These are phyloP conservation scores for Drosophila meridiana DNA, from an alignment of 2,888 invertebrate species.

Conservation along the genomic window DNA sequence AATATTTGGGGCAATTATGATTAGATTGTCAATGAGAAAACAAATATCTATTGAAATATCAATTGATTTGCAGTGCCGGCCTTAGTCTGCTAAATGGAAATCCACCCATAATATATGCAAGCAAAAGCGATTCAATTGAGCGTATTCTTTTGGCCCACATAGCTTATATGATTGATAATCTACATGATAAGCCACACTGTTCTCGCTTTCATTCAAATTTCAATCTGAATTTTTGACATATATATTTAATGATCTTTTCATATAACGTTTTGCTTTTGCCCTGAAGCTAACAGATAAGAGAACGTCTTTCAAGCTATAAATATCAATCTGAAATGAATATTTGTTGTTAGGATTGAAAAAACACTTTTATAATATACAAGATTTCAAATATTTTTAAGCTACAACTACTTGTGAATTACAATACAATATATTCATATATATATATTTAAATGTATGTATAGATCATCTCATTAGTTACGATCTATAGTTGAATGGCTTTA, in stretches of 20 bases:
- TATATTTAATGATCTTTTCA: neutral
- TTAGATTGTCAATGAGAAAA: neutral
- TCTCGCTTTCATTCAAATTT: neutral
- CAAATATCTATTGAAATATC: neutral
- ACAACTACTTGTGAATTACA: neutral
- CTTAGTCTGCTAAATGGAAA: neutral
- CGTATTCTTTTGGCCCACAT: neutral
- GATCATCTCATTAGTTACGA: slow-evolving; percentile 1
- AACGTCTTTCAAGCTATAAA: neutral
- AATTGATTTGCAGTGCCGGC: neutral
- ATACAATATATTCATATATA: neutral
- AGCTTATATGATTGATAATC: neutral
- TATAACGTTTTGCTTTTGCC: neutral
- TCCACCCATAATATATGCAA: neutral
- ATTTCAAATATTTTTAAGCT: neutral
- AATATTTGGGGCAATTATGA: neutral
- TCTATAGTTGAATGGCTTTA: neutral
- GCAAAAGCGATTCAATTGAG: neutral
- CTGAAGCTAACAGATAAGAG: neutral
- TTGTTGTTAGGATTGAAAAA: neutral
- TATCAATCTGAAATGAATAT: neutral
- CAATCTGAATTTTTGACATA: neutral
- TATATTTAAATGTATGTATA: neutral
- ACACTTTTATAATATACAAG: neutral
- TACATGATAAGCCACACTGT: neutral